Base-by-base conservation (phyloP, 2,888 invertebrate genomes). In the Ochlodes sylvanus region DNA sequence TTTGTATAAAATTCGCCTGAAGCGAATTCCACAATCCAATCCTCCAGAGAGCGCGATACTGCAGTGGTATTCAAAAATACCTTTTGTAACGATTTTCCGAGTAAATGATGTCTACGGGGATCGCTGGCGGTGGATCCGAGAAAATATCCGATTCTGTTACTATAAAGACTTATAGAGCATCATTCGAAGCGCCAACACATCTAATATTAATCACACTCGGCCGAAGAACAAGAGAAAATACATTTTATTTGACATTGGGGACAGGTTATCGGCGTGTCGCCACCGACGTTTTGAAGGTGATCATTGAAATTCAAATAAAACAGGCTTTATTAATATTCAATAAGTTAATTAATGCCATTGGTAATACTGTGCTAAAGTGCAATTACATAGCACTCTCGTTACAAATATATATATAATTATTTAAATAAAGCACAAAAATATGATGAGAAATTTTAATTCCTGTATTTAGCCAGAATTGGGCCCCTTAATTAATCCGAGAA, bases 61-160 rank as follows among this genome's bases (percentile, higher is more conserved):
- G 38, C 38, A 38, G 2, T 12, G 38, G 10, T 38, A 12, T 38
- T 38, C 10, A 38, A 47, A 17, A 47, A 17, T 1, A 12, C 7
- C 38, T 50, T 41, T 62, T 60, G n/a, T 56, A 15, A 34, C 63
- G 32, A 42, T 47, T 32, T 19, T 44, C 7, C 9, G 14, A 19
- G 27, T 44, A 63, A 55, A 55, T 55, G 21, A 63, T 47, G 34
- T 56, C 55, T 44, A 56, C 41, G 15, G 63, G 63, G 63, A 63
- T 63, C 27, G 21, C 15, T 34, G 42, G 32, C 17, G 57, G 17
- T 19, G 10, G 17, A 19, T 38, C 38, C 38, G 38, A 38, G 19
- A 19, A 54, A 47, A 47, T 47, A 47, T 47, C 17, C 7, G 1
- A 55, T 55, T 55, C 54, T 41, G 54, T 55, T 4, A 2, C 27